Base-by-base conservation (phyloP, 2,888 invertebrate species). In the Dryobotodes eremita region DNA sequence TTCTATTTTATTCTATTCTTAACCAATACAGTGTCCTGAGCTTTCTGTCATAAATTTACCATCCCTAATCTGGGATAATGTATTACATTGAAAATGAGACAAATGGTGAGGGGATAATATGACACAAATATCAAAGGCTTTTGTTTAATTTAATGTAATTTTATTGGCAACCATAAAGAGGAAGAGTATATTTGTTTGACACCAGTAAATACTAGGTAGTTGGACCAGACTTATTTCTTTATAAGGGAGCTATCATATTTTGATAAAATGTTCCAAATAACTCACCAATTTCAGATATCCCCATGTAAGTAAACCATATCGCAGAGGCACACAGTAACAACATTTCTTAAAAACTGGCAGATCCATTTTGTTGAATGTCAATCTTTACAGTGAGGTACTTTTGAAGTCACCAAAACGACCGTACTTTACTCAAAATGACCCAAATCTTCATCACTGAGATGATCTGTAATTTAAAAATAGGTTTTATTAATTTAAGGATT, bases 311-410 rank as follows among this genome's bases (percentile, higher is more conserved):
- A 92, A 80, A 20, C 90, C 89, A 72, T 87, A 88, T 68, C 91
- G 79, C 5, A 90, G 46, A 2, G 91, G 91, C 7, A 91, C 50
- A 69, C 90, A 92, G 17, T 80, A 89, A 57, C 89, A 91, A 65
- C 90, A 91, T 78, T 89, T 86, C 65, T 82, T 85, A 17, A 82
- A 72, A 20, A 82, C 74, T 10, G 90, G 90, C 23, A 89, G 36
- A 4, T 66, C 80, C 80, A 81, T 81, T 70, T 31, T 76, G 42
- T 48, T 15, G 26, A 46, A 50, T 59, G n/a, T 64, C 64, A 76
- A 64, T 46, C 13, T 69, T 64, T 50, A 1, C 10, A 48, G 17
- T 59, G 17, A 20, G 23, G 42, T n/a, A 57, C n/a, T 80, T 66
- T 48, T 23, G 13, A 36, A 23, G n/a, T 82, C 31, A 64, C 50